Conservation (phyloP, 2,113 vertebrate genomes). For the Neotoma lepida region DNA sequence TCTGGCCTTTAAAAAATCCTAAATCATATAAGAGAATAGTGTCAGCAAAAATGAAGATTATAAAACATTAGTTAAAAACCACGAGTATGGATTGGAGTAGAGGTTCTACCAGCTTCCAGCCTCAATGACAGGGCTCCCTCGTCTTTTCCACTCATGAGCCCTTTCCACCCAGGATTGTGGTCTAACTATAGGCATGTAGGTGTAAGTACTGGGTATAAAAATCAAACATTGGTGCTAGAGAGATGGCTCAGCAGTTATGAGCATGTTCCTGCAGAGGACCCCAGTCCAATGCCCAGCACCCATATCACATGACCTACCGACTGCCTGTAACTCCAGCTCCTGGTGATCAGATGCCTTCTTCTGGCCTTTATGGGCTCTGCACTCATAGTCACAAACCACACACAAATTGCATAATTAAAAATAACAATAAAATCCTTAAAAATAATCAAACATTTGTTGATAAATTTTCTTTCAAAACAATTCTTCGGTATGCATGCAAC, state of each 20-base stretch:
- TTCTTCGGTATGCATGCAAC: background rate
- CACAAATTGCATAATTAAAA: background rate
- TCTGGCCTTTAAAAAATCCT: background rate
- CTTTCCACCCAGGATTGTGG: no score
- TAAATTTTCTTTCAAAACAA: background rate
- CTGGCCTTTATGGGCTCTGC: no score
- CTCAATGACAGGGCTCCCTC: background rate
- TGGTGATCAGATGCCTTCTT: no score
- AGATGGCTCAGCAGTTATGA: background rate
- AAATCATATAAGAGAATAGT: constrained; percentile 26
- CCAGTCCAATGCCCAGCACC: no score
- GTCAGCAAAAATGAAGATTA: constrained; percentile 42
- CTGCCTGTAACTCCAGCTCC: background rate
- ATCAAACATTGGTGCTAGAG: background rate
- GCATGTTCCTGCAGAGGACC: background rate
- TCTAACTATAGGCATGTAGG: background rate
- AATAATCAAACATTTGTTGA: background rate
- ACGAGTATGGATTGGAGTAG: background rate
- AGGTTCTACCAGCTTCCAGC: background rate
- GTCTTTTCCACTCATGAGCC: background rate
- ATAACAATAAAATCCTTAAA: background rate
- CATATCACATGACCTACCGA: background rate
- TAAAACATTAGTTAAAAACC: constrained; percentile 11
- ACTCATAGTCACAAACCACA: background rate
- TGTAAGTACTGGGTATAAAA: no score